Evolutionary conservation across 2,113 vertebrate species (phyloP), one percentile per base, ranked within the genome.

Genomic region (Stegastes partitus): DNA sequence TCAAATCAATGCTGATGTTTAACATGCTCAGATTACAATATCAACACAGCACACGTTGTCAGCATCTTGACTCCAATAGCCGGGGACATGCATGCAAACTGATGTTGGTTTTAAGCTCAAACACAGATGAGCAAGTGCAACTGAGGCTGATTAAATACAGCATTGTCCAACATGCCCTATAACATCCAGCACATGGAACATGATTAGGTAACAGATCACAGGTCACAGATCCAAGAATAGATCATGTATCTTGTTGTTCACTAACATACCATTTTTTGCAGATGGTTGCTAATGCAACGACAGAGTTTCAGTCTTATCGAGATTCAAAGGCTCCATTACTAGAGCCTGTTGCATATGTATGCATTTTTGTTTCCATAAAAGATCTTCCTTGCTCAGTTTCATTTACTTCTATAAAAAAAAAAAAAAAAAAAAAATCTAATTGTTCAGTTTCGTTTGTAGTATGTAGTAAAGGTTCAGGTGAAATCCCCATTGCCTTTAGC

Each of bases 41-140:
- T 34, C 37, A 47, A 11, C 11, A 37, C 23, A 21, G 66, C 2
- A 42, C 39, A 42, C 14, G 12, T 4, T 42, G 39, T 15, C 15
- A 42, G 39, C 39, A 42, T 45, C 3, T n/a, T 49, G 7, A 9
- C 2, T 49, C 18, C n/a, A 23, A 37, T 23, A 37, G 44, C 26
- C 23, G 31, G 31, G 74, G 34, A 54, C 56, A 45, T 61, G 47
- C 56, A 69, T 45, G 37, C n/a, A 25, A 31, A 45, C 23, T 9
- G 4, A 50, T 59, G 56, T 54, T 37, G 31, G 8, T 34, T 34
- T 34, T 34, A 1, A 31, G 31, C 45, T 45, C 1, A 31, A 53
- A 58, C 39, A 31, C n/a, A 65, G 11, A 74, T 26, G 37, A 63
- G 34, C 28, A 67, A 62, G 51, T 42, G 47, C 11, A 37, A n/a